Conservation (phyloP, 2,113 vertebrate genomes). For the Neolamprologus longior region DNA sequence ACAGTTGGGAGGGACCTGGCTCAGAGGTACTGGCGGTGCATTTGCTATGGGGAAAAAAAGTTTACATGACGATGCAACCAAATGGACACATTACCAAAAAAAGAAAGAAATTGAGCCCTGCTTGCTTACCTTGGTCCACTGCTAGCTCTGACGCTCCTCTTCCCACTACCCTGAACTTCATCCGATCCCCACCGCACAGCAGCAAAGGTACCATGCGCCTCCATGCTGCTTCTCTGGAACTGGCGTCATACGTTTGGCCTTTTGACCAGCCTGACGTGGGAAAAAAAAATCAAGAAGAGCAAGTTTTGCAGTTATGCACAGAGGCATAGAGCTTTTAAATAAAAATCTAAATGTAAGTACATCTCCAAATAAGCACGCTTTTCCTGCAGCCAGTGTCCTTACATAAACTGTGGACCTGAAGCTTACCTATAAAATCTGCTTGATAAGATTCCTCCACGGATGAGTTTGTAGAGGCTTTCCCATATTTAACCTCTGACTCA, state of each 20-base stretch:
- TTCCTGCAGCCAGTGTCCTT: neutral
- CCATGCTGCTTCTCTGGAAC: neutral
- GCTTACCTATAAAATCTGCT: constrained; percentile 25
- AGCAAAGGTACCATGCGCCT: neutral
- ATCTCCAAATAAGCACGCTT: neutral
- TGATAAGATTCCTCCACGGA: constrained; percentile 33
- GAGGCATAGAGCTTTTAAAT: neutral
- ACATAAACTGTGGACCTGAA: neutral
- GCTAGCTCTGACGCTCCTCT: neutral
- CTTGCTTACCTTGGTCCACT: constrained; percentile 22
- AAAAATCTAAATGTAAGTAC: neutral
- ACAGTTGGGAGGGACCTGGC: constrained; percentile 42
- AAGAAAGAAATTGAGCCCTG: accelerated
- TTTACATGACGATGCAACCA: neutral
- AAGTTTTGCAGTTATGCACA: neutral
- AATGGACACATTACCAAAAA: neutral
- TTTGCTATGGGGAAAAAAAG: neutral
- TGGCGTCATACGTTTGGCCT: neutral
- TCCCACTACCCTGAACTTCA: constrained; percentile 39
- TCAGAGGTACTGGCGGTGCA: neutral
- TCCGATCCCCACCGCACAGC: constrained; percentile 15
- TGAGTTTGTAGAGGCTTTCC: neutral
- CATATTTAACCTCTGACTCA: neutral
- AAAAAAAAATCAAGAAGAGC: accelerated
- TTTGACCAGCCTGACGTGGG: neutral